A percentile compares a stretch with the other conserved stretches of the same genome.
Evolutionary conservation across 2,797 vertebrate genomes (phyloP).

Genomic region (Spatula versicolor): DNA sequence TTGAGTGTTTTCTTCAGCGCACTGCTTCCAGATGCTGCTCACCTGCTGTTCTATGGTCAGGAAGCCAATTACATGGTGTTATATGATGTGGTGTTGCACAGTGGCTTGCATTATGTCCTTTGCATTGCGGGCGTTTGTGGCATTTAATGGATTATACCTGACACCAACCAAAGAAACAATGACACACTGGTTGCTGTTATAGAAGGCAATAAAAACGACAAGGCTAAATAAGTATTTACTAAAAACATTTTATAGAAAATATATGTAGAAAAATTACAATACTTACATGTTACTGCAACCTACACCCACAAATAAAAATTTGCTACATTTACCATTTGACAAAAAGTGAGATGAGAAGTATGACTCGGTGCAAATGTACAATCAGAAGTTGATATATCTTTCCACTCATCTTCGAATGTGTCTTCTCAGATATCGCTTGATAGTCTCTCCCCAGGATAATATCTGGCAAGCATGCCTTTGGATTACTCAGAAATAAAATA

Average conservation of each 20-base stretch:
- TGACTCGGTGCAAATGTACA: neutral
- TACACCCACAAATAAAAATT: neutral
- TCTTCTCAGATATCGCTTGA: neutral
- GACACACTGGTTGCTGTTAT: neutral
- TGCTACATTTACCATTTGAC: conserved; percentile 43
- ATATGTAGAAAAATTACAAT: conserved; percentile 28
- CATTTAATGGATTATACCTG: neutral
- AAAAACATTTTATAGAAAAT: conserved; percentile 55
- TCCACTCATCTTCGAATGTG: neutral
- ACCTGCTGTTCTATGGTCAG: neutral
- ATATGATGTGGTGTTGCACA: neutral
- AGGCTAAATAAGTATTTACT: neutral
- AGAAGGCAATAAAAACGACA: neutral
- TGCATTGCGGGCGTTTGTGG: neutral
- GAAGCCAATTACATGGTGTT: neutral
- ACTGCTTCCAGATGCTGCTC: neutral
- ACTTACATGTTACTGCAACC: neutral
- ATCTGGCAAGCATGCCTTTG: neutral
- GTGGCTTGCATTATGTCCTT: neutral
- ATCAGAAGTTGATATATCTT: neutral
- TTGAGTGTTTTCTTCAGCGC: neutral
- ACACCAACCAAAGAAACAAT: neutral
- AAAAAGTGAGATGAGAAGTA: conserved; percentile 26
- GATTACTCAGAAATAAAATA: neutral
- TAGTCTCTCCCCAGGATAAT: neutral